Evolutionary conservation across 1,140 invertebrate species (phyloP), one percentile per base, ranked within the genome.

Genomic region (Habropoda laboriosa): DNA sequence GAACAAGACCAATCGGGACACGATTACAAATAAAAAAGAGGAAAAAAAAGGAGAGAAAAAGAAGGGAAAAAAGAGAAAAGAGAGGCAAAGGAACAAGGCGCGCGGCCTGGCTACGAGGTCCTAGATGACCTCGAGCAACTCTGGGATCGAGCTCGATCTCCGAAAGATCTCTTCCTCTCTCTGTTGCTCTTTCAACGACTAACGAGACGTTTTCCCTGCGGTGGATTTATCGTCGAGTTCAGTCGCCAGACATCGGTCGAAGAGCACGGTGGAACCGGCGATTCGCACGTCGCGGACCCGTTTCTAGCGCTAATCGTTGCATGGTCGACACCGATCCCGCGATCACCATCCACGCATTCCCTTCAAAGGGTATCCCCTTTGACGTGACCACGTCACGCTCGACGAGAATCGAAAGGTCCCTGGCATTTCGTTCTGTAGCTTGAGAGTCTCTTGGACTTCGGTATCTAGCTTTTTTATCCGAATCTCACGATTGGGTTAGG

Each of bases 121-220:
- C 63, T 63, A 60, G 72, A 63, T 79, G 75, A 71, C 76, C 85
- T 80, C 85, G 80, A 35, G 24, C 63, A 55, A 55, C 21, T n/a
- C n/a, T n/a, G 16, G 60, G 64, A 85, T 86, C 85, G 75, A 73
- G 80, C 67, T 78, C 70, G 85, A 86, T 86, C 85, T 76, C 68
- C 84, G 76, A 86, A 86, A 83, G 85, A 86, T 86, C 81, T 72
- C 80, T 66, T 21, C 66, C 71, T 38, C 38, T 53, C 55, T 77
- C 45, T 49, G 10, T 63, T 47, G 47, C 49, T 35, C 45, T 45
- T 58, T 76, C 66, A 55, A 21, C 78, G 83, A 79, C 84, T 87
- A 87, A 87, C 85, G 85, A 87, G 85, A 87, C 85, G 78, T 87
- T 87, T 87, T 87, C 85, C 85, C 85, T 86, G 58, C 85, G 58